phyloP scores from a whole-genome alignment of 2,797 vertebrate species.

The Echeneis naucrates region DNA sequence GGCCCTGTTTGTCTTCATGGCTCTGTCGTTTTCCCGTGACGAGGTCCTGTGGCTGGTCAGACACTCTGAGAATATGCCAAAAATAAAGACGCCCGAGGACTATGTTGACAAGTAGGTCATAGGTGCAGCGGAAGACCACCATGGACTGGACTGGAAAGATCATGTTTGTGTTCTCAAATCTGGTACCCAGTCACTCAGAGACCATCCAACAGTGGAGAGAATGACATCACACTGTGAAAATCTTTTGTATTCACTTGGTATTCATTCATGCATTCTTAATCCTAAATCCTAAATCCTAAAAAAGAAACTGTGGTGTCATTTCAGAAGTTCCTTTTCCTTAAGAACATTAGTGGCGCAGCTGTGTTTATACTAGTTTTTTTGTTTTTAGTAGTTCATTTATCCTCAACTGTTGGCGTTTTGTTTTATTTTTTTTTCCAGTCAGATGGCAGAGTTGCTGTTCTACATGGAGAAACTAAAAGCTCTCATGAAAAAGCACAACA shows the following conservation, averaged over 20 bases:
- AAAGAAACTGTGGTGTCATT: background rate
- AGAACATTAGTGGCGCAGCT: constrained; percentile 2
- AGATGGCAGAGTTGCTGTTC: constrained; percentile 90
- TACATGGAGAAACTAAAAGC: constrained; percentile 86
- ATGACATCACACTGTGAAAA: background rate
- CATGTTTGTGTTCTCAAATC: background rate
- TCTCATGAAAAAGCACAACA: constrained; percentile 77
- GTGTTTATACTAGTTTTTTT: background rate
- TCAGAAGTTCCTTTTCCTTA: background rate
- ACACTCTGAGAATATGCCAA: constrained; percentile 91
- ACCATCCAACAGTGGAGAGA: background rate
- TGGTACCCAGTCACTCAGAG: background rate
- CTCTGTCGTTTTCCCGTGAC: constrained; percentile 92
- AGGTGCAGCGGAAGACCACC: constrained; percentile 16
- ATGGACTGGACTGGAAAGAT: constrained; percentile 4
- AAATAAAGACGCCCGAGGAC: constrained; percentile 91
- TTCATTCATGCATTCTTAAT: background rate
- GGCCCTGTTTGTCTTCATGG: constrained; percentile 92
- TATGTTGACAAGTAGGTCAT: constrained; percentile 88
- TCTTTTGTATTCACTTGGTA: background rate
- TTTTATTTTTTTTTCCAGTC: constrained; percentile 71
- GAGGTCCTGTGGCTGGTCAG: constrained; percentile 92
- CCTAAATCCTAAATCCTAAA: background rate
- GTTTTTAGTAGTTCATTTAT: background rate
- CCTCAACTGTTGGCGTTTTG: background rate